Percentiles rank a stretch among this genome's conserved stretches.
Evolutionary conservation across 2,888 invertebrate species (phyloP).

Genomic region (Phyllotreta cruciferae): DNA sequence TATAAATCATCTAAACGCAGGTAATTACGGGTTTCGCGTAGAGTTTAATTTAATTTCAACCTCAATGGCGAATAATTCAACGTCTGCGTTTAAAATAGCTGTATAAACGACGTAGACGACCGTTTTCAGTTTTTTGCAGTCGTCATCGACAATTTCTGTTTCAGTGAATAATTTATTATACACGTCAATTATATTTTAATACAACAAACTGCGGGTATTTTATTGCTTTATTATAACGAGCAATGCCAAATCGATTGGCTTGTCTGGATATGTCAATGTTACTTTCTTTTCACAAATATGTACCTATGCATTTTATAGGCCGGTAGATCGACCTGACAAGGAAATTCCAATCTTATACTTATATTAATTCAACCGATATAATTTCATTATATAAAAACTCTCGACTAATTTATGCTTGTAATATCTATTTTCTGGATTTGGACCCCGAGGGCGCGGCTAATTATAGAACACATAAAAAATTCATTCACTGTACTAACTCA

Average conservation of each 20-base stretch:
- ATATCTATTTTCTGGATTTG: not conserved
- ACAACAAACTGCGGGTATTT: slow-evolving; percentile 35
- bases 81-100: slow-evolving; percentile 22
- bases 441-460: too few relatives aligned
- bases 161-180: slow-evolving; percentile 34
- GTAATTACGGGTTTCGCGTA: not conserved
- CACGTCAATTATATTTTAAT: slow-evolving; percentile 39
- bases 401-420: not conserved
- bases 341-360: too few relatives aligned
- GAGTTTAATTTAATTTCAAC: slow-evolving; percentile 9
- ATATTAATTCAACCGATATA: too few relatives aligned
- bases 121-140: slow-evolving; percentile 22
- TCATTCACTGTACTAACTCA: not conserved
- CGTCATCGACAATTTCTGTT: slow-evolving; percentile 25
- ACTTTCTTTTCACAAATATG: slow-evolving; percentile 30
- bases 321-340: not conserved
- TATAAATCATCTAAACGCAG: too few relatives aligned
- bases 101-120: slow-evolving; percentile 16
- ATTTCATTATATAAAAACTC: too few relatives aligned
- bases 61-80: slow-evolving; percentile 16
- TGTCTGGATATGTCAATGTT: slow-evolving; percentile 36
- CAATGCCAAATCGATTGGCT: slow-evolving; percentile 35
- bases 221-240: slow-evolving; percentile 38
- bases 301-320: slow-evolving; percentile 16
- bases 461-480: not conserved